Base-by-base conservation (phyloP, 2,888 invertebrate species). In the Eulithis testata region DNA sequence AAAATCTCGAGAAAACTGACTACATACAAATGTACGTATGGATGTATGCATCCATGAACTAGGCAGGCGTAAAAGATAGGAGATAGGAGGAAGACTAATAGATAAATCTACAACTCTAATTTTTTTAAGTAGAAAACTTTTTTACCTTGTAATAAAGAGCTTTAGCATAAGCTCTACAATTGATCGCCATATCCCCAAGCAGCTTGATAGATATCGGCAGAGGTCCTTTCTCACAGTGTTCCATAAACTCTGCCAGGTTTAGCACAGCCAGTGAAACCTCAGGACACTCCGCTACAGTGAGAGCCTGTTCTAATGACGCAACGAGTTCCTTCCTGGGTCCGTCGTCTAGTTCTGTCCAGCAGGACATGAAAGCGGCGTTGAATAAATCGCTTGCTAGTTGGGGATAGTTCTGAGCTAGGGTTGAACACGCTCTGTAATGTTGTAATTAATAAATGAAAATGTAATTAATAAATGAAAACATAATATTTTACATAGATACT, bases 161-260 rank as follows among this genome's bases (percentile, higher is more conserved):
- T 76, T 95, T 95, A n/a, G 95, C 95, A 76, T 94, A 96, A 87
- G 95, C 95, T 72, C 98, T 95, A 83, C 99, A 99, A 63, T 96
- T 96, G 95, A 99, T 98, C 0, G 99, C 99, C 57, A 97, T 95
- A 74, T 98, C 97, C 0, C 99, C 99, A 0, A 99, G 91, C 58
- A 99, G 90, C 75, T 96, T 96, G 0, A 97, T 95, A 61, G 98
- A 96, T 71, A 99, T 94, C 0, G 99, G 99, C 69, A 99, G 90
- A 0, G 98, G 97, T 43, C 99, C 99, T 87, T 97, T 97, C 82
- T 99, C 99, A 79, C 99, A 99, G 85, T 99, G 99, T 81, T 99
- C 99, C 97, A 99, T 98, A 81, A 99, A 99, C 86, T 99, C 99
- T 0, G 99, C 99, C 70, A 99, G 92, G 91, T 99, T 99, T 11